Evolutionary conservation across 2,113 vertebrate genomes (phyloP).

Genomic region (Ardeotis arabs): DNA sequence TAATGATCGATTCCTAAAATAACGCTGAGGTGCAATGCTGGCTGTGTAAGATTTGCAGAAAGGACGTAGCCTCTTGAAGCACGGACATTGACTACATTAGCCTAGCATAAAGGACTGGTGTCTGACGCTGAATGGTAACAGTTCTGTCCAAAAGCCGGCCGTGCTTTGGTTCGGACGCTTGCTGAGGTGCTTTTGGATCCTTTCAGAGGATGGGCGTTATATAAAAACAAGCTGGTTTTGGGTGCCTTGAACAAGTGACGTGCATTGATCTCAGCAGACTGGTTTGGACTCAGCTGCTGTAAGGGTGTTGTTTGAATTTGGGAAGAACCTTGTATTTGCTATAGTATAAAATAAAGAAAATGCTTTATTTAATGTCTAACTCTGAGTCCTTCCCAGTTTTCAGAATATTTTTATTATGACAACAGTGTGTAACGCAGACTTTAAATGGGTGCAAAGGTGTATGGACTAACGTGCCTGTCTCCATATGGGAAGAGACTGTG

Average conservation of each 20-base stretch:
- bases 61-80: background rate
- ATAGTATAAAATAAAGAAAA: background rate
- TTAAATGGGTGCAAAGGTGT: background rate
- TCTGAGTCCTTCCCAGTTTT: background rate
- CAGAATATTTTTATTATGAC: background rate
- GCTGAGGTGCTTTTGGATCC: background rate
- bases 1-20: background rate
- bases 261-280: background rate
- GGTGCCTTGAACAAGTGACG: accelerated
- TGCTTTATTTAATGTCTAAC: background rate
- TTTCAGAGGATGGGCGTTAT: background rate
- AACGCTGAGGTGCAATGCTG: background rate
- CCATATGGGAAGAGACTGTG: background rate
- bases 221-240: background rate
- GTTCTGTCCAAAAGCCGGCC: background rate
- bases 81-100: accelerated
- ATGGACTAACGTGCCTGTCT: background rate
- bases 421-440: accelerated
- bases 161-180: accelerated
- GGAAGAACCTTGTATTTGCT: background rate
- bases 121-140: background rate
- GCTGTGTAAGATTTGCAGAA: background rate
- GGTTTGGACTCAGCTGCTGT: background rate
- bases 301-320: background rate
- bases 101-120: background rate